Evolutionary conservation across 1,140 invertebrate genomes (phyloP).

Genomic region (Himalopsyche phryganea): DNA sequence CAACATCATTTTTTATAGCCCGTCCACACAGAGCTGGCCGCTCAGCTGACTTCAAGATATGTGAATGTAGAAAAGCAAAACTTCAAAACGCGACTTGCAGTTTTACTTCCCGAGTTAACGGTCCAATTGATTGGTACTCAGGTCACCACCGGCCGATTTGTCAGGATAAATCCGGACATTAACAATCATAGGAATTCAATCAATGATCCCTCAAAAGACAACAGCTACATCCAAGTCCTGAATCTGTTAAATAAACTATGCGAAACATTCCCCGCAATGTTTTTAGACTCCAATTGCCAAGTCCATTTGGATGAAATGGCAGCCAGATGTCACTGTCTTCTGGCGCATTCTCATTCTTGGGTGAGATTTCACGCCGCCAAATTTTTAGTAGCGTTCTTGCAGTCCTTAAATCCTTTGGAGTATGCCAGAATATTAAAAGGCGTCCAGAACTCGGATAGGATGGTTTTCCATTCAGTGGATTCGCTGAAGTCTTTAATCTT

Average conservation of each 20-base stretch:
- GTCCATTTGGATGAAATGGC: slow-evolving; percentile 58
- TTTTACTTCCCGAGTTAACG: slow-evolving; percentile 57
- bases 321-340: slow-evolving; percentile 68
- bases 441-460: slow-evolving; percentile 45
- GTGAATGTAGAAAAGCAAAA: slow-evolving; percentile 64
- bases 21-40: slow-evolving; percentile 57
- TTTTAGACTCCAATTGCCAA: slow-evolving; percentile 45
- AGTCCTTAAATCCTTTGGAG: slow-evolving; percentile 58
- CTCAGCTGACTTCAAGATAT: slow-evolving; percentile 65
- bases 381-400: slow-evolving; percentile 69
- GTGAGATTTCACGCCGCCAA: slow-evolving; percentile 73
- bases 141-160: slow-evolving; percentile 39
- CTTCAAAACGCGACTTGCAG: slow-evolving; percentile 61
- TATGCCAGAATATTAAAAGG: slow-evolving; percentile 52
- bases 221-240: slow-evolving; percentile 55
- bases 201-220: slow-evolving; percentile 52
- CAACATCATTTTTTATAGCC: slow-evolving; percentile 52
- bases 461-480: slow-evolving; percentile 58
- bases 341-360: slow-evolving; percentile 58
- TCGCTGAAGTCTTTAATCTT: slow-evolving; percentile 63
- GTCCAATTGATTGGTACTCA: slow-evolving; percentile 41
- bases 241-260: slow-evolving; percentile 54
- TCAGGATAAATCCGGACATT: slow-evolving; percentile 40
- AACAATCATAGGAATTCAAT: slow-evolving; percentile 33
- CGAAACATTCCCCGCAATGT: slow-evolving; percentile 44